Evolutionary conservation across 2,888 invertebrate species (phyloP).

Genomic region (Noctuana brunneofusca): DNA sequence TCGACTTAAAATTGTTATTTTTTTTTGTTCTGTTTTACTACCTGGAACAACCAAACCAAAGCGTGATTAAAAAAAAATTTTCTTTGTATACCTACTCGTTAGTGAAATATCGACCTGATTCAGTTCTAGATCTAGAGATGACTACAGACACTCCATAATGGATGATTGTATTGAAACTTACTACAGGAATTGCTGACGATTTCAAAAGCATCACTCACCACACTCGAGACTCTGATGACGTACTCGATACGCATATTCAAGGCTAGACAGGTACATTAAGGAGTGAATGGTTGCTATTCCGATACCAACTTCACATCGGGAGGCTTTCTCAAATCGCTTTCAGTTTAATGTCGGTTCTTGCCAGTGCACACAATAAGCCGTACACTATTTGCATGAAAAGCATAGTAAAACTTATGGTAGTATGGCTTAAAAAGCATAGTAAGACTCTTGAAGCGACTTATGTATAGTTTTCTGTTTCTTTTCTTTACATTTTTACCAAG

Average conservation of each 20-base stretch:
- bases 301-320: conserved; percentile 57
- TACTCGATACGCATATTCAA: conserved; percentile 28
- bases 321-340: conserved; percentile 69
- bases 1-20: too few relatives aligned
- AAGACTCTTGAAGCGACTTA: background rate
- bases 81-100: too few relatives aligned
- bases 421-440: background rate
- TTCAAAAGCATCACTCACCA: background rate
- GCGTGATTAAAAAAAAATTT: too few relatives aligned
- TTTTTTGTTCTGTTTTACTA: background rate
- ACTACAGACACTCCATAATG: too few relatives aligned
- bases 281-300: conserved; percentile 36
- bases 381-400: conserved; percentile 47
- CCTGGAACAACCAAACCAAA: too few relatives aligned
- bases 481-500: background rate
- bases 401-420: background rate
- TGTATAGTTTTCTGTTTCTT: background rate
- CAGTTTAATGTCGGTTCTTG: conserved; percentile 63
- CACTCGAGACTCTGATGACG: conserved; percentile 17
- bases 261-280: conserved; percentile 34
- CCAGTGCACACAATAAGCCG: conserved; percentile 69
- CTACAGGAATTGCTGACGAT: background rate
- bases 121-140: too few relatives aligned
- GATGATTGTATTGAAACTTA: too few relatives aligned
- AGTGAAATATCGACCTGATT: too few relatives aligned